Conservation (phyloP, 1,140 invertebrate species). For the Lucilia cuprina region DNA sequence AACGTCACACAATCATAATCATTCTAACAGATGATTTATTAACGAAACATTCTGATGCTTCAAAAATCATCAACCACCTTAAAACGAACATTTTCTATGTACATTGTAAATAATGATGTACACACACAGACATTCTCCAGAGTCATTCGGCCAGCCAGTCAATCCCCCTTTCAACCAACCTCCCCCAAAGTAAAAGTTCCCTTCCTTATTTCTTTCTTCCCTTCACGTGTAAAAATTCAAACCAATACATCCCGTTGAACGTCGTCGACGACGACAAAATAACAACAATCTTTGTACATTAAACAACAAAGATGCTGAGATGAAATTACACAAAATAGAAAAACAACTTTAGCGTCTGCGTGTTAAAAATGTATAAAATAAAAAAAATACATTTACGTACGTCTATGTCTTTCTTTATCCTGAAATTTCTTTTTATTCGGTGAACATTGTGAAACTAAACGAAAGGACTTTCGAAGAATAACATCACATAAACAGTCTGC, state of each 20-base stretch:
- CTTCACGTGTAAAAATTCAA: background rate
- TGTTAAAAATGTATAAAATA: background rate
- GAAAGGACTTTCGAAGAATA: background rate
- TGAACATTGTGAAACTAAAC: background rate
- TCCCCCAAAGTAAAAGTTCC: background rate
- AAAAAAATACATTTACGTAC: no score
- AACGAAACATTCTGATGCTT: constrained; percentile 29
- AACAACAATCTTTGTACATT: background rate
- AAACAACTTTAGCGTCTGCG: background rate
- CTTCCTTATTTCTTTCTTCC: background rate
- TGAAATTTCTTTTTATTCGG: constrained; percentile 10
- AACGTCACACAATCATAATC: constrained; percentile 40
- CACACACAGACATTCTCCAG: background rate
- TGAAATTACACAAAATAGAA: background rate
- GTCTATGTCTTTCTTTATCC: background rate
- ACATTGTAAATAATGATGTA: no score
- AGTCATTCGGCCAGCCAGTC: background rate
- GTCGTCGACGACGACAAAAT: background rate
- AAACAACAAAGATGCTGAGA: background rate
- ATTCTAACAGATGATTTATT: constrained; percentile 34
- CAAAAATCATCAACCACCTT: background rate
- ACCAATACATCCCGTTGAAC: background rate
- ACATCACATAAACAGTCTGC: background rate
- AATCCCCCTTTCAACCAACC: background rate
- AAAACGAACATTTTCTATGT: background rate